Evolutionary conservation across 2,113 vertebrate genomes (phyloP).

Genomic region (Camelus dromedarius): DNA sequence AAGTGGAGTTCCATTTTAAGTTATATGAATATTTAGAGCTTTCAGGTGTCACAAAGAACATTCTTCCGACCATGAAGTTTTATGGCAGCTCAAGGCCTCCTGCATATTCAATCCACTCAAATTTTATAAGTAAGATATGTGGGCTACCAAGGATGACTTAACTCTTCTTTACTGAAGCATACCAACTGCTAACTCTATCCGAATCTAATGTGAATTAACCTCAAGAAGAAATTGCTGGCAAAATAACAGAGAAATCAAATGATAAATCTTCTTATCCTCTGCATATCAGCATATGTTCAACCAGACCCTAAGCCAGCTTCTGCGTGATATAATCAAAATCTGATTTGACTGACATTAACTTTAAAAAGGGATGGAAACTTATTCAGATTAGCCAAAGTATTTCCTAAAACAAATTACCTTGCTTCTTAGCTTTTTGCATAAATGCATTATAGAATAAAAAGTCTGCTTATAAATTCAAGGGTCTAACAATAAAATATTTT

Average conservation of each 20-base stretch:
- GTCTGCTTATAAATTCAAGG: conserved; percentile 31
- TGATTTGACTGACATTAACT: not conserved
- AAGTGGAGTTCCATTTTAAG: conserved; percentile 39
- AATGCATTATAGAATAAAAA: not conserved
- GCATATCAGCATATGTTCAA: not conserved
- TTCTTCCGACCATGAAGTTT: conserved; percentile 16
- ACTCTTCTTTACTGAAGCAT: not conserved
- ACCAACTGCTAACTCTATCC: not conserved
- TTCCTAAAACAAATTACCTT: not conserved
- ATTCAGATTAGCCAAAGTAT: not conserved
- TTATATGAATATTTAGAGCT: conserved; percentile 49
- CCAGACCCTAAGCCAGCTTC: not conserved
- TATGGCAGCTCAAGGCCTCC: not conserved
- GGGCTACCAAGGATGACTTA: not conserved
- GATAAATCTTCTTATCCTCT: not conserved
- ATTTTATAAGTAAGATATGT: not conserved
- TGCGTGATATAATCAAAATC: not conserved
- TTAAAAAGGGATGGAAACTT: not conserved
- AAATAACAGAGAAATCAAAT: conserved; percentile 12
- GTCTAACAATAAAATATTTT: conserved; percentile 1
- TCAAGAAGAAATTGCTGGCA: not conserved
- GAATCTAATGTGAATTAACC: not conserved
- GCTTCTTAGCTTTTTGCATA: not conserved
- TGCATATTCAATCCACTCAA: not conserved
- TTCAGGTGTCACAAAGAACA: conserved; percentile 18